phyloP scores from a whole-genome alignment of 2,888 invertebrate genomes.

The Ptychoptera albimana region DNA sequence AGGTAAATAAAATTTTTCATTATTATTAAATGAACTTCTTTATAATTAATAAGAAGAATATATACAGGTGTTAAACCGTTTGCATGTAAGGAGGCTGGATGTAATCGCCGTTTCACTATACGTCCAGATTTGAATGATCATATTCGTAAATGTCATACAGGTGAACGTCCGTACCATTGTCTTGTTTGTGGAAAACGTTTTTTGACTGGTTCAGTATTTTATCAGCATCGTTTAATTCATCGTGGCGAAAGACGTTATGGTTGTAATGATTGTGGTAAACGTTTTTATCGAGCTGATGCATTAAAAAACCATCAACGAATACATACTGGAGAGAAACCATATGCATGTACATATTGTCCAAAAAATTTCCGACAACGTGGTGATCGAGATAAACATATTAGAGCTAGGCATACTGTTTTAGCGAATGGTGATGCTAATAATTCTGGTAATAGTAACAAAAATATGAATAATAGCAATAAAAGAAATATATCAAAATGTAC shows the following conservation, averaged over 20 bases:
- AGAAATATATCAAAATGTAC: too few species aligned
- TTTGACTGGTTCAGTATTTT: conserved; percentile 44
- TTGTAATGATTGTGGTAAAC: conserved; percentile 44
- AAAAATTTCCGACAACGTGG: conserved; percentile 39
- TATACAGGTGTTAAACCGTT: conserved; percentile 42
- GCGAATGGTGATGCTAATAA: not conserved
- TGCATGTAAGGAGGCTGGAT: conserved; percentile 41
- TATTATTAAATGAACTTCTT: not conserved
- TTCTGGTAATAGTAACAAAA: not conserved
- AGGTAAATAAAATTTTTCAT: conserved; percentile 24
- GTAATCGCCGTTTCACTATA: conserved; percentile 43
- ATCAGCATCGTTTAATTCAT: conserved; percentile 45
- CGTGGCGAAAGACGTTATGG: conserved; percentile 45
- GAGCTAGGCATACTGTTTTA: conserved; percentile 32
- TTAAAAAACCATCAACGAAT: conserved; percentile 44
- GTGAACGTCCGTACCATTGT: conserved; percentile 46
- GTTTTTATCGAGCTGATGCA: conserved; percentile 47
- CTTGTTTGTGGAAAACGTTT: conserved; percentile 43
- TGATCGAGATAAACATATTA: conserved; percentile 39
- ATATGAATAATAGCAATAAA: conserved; percentile 4
- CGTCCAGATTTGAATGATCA: conserved; percentile 46
- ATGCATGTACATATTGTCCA: conserved; percentile 35
- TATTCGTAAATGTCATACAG: conserved; percentile 44
- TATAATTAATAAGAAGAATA: not conserved
- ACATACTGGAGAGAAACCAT: conserved; percentile 42